These are phyloP conservation scores for Macquaria ambigua DNA, from an alignment of 2,113 vertebrate genomes.

Conservation along the genomic window DNA sequence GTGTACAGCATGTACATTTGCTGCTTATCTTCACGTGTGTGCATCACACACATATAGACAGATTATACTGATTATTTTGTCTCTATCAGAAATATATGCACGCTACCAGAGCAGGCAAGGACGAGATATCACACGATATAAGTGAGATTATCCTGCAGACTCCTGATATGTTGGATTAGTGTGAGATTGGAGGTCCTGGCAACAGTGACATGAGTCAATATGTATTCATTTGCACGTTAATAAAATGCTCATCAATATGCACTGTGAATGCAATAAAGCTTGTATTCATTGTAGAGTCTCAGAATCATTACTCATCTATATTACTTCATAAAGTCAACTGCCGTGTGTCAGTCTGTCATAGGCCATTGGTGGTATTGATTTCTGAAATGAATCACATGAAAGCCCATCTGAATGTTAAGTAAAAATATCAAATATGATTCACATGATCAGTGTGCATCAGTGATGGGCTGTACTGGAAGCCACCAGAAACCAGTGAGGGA, in stretches of 20 bases:
- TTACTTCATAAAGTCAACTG: conserved; percentile 19
- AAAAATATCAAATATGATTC: not conserved
- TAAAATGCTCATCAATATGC: not conserved
- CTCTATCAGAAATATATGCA: not conserved
- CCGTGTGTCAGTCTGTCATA: not conserved
- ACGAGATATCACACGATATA: not conserved
- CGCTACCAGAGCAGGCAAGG: not conserved
- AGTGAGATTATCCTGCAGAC: conserved; percentile 25
- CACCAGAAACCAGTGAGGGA: not conserved
- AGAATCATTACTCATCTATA: conserved; percentile 8
- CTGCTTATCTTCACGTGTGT: not conserved
- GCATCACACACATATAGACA: not conserved
- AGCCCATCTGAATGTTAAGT: not conserved
- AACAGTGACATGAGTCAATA: conserved; percentile 15
- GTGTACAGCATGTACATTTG: conserved; percentile 9
- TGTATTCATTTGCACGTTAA: conserved; percentile 34
- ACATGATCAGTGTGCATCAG: not conserved
- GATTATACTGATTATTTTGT: not conserved
- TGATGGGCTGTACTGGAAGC: not conserved
- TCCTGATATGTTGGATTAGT: conserved; percentile 22
- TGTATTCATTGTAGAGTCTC: not conserved
- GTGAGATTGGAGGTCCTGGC: not conserved
- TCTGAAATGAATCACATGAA: not conserved
- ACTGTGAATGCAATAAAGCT: not conserved
- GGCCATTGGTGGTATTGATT: conserved; percentile 9